Conservation (phyloP, 2,797 vertebrate genomes). For the Podargus strigoides region DNA sequence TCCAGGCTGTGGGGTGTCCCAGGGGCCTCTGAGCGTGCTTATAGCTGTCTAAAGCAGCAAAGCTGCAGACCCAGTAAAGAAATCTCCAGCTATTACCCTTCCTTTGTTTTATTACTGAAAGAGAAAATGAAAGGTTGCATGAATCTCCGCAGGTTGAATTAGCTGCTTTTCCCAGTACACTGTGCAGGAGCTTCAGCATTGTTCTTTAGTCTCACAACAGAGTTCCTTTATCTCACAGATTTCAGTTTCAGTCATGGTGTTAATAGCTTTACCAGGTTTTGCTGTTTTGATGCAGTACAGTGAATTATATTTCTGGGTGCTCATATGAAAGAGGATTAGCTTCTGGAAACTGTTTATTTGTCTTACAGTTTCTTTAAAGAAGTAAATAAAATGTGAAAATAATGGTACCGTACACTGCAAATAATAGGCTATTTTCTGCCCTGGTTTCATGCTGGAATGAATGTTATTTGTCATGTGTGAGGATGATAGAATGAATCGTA, state of each 20-base stretch:
- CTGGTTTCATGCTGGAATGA: constrained; percentile 55
- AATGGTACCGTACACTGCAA: constrained; percentile 8
- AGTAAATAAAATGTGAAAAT: constrained; percentile 38
- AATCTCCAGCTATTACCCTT: not conserved
- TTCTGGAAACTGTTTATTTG: constrained; percentile 25
- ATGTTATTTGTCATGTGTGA: constrained; percentile 69
- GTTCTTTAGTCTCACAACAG: not conserved
- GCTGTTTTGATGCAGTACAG: not conserved
- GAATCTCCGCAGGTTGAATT: not conserved
- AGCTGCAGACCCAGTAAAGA: not conserved
- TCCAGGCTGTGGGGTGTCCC: not conserved
- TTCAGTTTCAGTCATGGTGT: not conserved
- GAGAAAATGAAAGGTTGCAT: not conserved
- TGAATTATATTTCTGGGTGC: constrained; percentile 1
- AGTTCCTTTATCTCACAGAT: not conserved
- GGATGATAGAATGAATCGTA: constrained; percentile 66
- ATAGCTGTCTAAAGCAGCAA: not conserved
- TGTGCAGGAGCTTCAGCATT: not conserved
- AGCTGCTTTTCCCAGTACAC: not conserved
- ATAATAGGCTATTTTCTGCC: constrained; percentile 46
- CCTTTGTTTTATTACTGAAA: not conserved
- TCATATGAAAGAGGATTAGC: not conserved
- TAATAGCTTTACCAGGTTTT: constrained; percentile 12
- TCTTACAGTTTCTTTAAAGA: constrained; percentile 12
- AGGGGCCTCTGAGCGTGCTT: not conserved